phyloP scores from a whole-genome alignment of 2,113 vertebrate species.

The Synodontis membranacea region DNA sequence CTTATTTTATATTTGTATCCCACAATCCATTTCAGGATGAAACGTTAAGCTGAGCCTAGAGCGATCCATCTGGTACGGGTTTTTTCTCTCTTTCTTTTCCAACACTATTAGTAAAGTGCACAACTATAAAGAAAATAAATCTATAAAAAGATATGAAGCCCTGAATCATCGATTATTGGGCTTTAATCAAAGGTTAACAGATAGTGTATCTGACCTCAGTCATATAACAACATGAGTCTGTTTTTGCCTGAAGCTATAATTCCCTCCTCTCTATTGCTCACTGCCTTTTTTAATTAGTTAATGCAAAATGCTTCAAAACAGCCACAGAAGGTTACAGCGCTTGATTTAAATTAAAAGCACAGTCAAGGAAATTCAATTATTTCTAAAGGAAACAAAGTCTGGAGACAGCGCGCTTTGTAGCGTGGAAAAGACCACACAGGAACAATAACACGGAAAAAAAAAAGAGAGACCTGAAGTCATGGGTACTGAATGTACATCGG shows the following conservation, averaged over 20 bases:
- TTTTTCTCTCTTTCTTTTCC: background rate
- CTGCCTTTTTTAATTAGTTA: conserved; percentile 26
- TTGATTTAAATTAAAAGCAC: conserved; percentile 35
- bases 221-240: background rate
- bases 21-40: conserved; percentile 14
- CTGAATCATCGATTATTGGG: background rate
- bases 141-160: background rate
- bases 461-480: background rate
- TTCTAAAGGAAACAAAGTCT: background rate
- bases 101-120: background rate
- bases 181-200: background rate
- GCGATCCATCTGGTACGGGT: background rate
- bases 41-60: background rate
- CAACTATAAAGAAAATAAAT: background rate
- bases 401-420: background rate
- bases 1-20: conserved; percentile 28
- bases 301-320: conserved; percentile 21
- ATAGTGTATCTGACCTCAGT: background rate
- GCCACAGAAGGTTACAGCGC: background rate
- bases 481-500: background rate
- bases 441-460: background rate
- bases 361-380: conserved; percentile 35
- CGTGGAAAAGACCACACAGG: background rate
- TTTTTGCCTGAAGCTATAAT: background rate
- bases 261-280: background rate